Conservation (phyloP, 2,888 invertebrate genomes). For the Drosophila yooni region DNA sequence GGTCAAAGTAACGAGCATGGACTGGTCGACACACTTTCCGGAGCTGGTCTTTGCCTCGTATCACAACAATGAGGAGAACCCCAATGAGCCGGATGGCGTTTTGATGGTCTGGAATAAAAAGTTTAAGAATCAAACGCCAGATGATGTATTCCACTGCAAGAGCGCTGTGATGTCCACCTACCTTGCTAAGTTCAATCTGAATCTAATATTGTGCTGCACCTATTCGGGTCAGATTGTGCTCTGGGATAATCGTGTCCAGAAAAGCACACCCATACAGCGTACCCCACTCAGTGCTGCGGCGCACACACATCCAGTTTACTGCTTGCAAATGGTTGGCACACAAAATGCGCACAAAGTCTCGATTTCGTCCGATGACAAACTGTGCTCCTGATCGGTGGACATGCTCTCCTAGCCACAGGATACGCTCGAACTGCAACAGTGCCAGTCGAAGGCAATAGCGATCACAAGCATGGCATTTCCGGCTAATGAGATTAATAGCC, state of each 20-base stretch:
- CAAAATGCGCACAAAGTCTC: constrained; percentile 99
- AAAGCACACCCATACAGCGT: constrained; percentile 98
- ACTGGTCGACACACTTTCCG: constrained; percentile 98
- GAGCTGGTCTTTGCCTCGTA: constrained; percentile 97
- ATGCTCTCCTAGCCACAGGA: constrained; percentile 99
- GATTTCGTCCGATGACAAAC: constrained; percentile 98
- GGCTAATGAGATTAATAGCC: constrained; percentile 98
- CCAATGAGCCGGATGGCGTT: constrained; percentile 99
- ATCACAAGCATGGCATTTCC: constrained; percentile 96
- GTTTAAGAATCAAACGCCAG: constrained; percentile 98
- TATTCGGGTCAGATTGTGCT: constrained; percentile 99
- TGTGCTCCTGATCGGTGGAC: constrained; percentile 99
- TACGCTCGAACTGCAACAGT: constrained; percentile 94
- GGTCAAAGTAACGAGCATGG: constrained; percentile 97
- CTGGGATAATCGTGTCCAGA: constrained; percentile 99
- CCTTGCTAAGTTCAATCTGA: constrained; percentile 98
- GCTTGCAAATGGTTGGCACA: constrained; percentile 97
- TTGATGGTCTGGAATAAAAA: constrained; percentile 99
- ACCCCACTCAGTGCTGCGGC: constrained; percentile 98
- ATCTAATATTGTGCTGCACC: constrained; percentile 98
- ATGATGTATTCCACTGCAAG: constrained; percentile 98
- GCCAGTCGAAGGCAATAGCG: constrained; percentile 95
- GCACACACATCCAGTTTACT: constrained; percentile 99
- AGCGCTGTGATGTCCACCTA: constrained; percentile 98
- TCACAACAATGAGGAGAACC: constrained; percentile 97